Evolutionary conservation across 1,140 invertebrate species (phyloP).

Genomic region (Drosophila pectinifera): DNA sequence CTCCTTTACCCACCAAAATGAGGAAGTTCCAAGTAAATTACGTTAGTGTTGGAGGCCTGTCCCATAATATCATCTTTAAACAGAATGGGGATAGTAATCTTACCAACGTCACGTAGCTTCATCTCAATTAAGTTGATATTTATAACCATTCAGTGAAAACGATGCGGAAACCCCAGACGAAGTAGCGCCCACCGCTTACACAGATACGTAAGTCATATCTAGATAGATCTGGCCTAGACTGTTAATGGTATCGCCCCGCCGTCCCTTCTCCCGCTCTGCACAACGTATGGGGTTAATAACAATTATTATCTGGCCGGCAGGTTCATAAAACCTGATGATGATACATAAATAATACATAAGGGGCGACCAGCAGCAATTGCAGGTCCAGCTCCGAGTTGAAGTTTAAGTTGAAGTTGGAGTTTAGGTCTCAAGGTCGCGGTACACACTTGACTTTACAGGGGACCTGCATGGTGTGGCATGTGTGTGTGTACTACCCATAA

Average conservation of each 20-base stretch:
- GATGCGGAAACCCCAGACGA: conserved; percentile 28
- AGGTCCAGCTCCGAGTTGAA: conserved; percentile 11
- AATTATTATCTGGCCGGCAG: conserved; percentile 37
- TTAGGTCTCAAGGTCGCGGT: conserved; percentile 40
- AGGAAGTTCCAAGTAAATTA: too few species aligned
- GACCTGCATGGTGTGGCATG: conserved; percentile 25
- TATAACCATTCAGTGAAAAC: not conserved
- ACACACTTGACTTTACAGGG: conserved; percentile 33
- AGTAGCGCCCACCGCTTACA: conserved; percentile 26
- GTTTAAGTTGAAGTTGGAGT: conserved; percentile 26
- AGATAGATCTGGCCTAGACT: conserved; percentile 47
- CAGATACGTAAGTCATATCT: conserved; percentile 14
- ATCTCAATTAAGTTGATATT: not conserved
- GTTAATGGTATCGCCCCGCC: conserved; percentile 25
- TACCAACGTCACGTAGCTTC: conserved; percentile 6
- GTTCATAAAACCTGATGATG: conserved; percentile 40
- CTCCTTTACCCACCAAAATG: too few species aligned
- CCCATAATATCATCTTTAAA: not conserved
- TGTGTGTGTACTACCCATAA: conserved; percentile 7
- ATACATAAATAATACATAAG: conserved; percentile 45
- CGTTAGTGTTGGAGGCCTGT: not conserved
- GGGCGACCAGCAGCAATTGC: conserved; percentile 37
- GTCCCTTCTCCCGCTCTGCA: not conserved
- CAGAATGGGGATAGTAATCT: not conserved
- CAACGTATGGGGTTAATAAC: conserved; percentile 48